phyloP scores from a whole-genome alignment of 2,797 vertebrate species.

The Diceros bicornis region DNA sequence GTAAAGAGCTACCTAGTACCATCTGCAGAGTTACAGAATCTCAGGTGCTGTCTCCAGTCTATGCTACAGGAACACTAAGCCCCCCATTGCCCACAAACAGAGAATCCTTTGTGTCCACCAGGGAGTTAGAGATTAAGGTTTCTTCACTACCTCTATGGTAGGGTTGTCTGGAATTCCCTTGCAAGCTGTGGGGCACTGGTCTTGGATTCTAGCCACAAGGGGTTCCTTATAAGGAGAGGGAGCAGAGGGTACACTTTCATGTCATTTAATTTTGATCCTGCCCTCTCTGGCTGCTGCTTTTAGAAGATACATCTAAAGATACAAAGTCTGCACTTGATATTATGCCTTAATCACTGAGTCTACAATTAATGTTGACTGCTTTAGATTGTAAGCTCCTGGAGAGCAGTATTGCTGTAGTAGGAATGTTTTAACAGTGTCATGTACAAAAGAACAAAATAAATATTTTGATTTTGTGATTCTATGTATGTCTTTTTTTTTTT shows the following conservation, averaged over 20 bases:
- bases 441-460: slow-evolving; percentile 85
- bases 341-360: slow-evolving; percentile 85
- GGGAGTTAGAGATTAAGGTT: slow-evolving; percentile 19
- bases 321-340: slow-evolving; percentile 69
- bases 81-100: not conserved
- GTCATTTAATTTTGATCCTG: slow-evolving; percentile 56
- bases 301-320: slow-evolving; percentile 59
- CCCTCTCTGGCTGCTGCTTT: not conserved
- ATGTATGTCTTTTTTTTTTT: not conserved
- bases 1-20: slow-evolving; percentile 17
- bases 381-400: slow-evolving; percentile 82
- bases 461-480: slow-evolving; percentile 83
- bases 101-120: not conserved
- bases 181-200: not conserved
- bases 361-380: slow-evolving; percentile 75
- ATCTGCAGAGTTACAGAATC: not conserved
- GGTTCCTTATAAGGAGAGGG: not conserved
- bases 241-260: slow-evolving; percentile 6
- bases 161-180: slow-evolving; percentile 38
- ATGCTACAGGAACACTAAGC: not conserved
- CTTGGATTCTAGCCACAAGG: not conserved
- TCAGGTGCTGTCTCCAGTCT: slow-evolving; percentile 50
- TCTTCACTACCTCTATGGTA: slow-evolving; percentile 33
- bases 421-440: slow-evolving; percentile 79
- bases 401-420: slow-evolving; percentile 78